These are phyloP conservation scores for Brachyalestes nurse DNA, from an alignment of 2,797 vertebrate species.

Conservation along the genomic window DNA sequence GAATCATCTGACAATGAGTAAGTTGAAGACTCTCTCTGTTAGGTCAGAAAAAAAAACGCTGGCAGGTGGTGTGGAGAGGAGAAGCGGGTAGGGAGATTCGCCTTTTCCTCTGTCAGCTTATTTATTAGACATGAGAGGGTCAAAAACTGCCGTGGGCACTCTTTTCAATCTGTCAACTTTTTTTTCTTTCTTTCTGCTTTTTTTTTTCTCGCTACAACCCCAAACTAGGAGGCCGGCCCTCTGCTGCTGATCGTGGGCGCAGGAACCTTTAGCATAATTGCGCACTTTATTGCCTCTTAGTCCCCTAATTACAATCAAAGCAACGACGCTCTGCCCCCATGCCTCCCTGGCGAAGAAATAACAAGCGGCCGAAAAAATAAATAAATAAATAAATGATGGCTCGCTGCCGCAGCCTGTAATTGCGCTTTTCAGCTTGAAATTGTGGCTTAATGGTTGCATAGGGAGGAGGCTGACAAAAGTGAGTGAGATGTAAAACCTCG, in stretches of 20 bases:
- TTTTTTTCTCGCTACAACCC: neutral
- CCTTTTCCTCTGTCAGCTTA: slow-evolving; percentile 53
- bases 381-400: slow-evolving; percentile 53
- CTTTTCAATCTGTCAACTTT: slow-evolving; percentile 51
- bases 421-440: slow-evolving; percentile 72
- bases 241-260: slow-evolving; percentile 1
- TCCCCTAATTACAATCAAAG: slow-evolving; percentile 67
- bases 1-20: slow-evolving; percentile 60
- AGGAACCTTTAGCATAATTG: slow-evolving; percentile 60
- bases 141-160: slow-evolving; percentile 57
- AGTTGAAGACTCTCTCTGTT: slow-evolving; percentile 53
- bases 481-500: slow-evolving; percentile 35
- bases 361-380: slow-evolving; percentile 53
- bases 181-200: slow-evolving; percentile 20
- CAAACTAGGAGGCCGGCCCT: neutral
- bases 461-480: slow-evolving; percentile 67
- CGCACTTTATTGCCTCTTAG: slow-evolving; percentile 55
- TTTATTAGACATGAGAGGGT: slow-evolving; percentile 64
- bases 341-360: slow-evolving; percentile 62
- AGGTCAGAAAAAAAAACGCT: slow-evolving; percentile 52
- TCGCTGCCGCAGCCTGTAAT: slow-evolving; percentile 60
- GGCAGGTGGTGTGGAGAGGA: slow-evolving; percentile 35
- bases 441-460: slow-evolving; percentile 68
- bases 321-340: slow-evolving; percentile 41
- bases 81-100: slow-evolving; percentile 14